Base-by-base conservation (phyloP, 2,113 vertebrate genomes). In the Cacatua alba region DNA sequence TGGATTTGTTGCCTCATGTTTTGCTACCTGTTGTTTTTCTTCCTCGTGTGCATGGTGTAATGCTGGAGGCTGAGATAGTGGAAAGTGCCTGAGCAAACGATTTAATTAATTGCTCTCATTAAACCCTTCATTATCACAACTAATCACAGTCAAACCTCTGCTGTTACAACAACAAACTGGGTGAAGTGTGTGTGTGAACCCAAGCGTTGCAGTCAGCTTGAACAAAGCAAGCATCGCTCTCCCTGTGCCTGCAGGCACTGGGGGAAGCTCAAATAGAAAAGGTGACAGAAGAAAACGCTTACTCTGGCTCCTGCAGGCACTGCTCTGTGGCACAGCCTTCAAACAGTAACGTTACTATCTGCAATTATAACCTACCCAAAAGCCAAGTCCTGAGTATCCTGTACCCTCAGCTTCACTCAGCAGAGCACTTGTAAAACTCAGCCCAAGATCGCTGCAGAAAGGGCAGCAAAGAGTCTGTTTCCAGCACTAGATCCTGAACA, bases 21-120 rank as follows among this genome's bases (percentile, higher is more conserved):
- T 82, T 21, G 57, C 37, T 90, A 35, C 12, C 9, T 43, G 46
- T 52, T 46, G 37, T 46, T 39, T 21, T 16, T 13, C 3, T 21
- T 7, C 4, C 11, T 31, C 19, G 6, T 35, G 28, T 28, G 21
- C 3, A 7, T 0, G 5, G 33, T 44, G 8, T 76, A 88, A 88
- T 25, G 53, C 76, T 39, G 59, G 43, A 86, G n/a, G 78, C 67
- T 87, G 84, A 84, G 69, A 53, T 13, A 37, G 70, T 82, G 44
- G 75, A 95, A 93, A 67, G 77, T 96, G 86, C 71, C 82, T 76
- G 90, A 95, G 49, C 76, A 94, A 90, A 62, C 86, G 43, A 92
- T 93, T 97, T 95, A 94, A 97, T 97, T 94, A 97, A 93, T 83
- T 95, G 70, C 53, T 95, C 97, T 95, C 77, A 92, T 95, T 96